Evolutionary conservation across 2,113 vertebrate genomes (phyloP).

Genomic region (Hemicordylus capensis): DNA sequence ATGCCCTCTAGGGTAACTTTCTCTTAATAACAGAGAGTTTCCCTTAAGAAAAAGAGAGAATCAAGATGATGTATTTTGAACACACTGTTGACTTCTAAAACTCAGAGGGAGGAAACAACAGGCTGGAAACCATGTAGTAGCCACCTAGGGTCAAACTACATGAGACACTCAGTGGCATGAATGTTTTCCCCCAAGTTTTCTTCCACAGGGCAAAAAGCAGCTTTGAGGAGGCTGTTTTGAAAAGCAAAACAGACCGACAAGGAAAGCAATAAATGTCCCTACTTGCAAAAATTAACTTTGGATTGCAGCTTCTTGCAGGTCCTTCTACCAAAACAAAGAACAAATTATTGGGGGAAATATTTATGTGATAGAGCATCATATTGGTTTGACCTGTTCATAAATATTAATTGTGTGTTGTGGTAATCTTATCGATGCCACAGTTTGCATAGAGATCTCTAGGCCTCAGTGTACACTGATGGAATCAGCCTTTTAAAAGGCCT

Average conservation of each 20-base stretch:
- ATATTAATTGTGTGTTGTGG: no score
- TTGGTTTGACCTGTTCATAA: no score
- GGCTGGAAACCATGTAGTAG: background rate
- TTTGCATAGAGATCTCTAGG: background rate
- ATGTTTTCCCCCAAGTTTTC: background rate
- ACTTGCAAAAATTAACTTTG: no score
- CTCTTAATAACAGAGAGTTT: constrained; percentile 42
- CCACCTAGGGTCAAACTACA: background rate
- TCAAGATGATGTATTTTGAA: background rate
- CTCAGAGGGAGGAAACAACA: background rate
- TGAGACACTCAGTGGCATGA: background rate
- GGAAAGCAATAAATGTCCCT: background rate
- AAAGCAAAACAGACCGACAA: no score
- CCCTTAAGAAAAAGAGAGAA: background rate
- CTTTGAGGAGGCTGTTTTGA: background rate
- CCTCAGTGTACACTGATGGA: background rate
- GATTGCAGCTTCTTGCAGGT: no score
- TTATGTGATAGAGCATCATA: no score
- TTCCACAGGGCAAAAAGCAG: background rate
- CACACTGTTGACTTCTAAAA: background rate
- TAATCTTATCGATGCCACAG: no score
- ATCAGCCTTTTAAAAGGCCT: background rate
- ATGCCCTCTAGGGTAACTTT: constrained; percentile 44
- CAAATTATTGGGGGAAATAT: no score
- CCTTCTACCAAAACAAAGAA: no score